Base-by-base conservation (phyloP, 1,140 invertebrate species). In the Sycobia sp. region DNA sequence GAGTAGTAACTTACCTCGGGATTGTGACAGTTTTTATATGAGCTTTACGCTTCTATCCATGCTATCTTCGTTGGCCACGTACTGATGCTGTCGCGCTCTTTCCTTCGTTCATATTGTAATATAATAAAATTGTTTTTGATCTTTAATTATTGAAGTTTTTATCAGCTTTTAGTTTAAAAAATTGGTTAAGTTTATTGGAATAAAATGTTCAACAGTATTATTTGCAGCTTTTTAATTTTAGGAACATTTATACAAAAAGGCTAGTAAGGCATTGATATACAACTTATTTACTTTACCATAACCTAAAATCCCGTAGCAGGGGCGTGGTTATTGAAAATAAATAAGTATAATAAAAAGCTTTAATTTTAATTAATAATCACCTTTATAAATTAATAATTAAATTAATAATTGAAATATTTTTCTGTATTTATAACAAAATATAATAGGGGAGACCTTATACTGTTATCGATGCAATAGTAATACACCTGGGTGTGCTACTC, bases 381-480 rank as follows among this genome's bases (percentile, higher is more conserved):
- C 20, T 16, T 16, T 32, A 16, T 16, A 4, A 7, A 7, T 16
- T 10, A 27, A 16, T 29, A 9, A 20, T 34, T 20, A n/a, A n/a
- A n/a, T 7, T 36, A 49, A 32, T 50, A 32, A 20, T 20, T 22
- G 9, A 34, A 25, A 39, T 23, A 14, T 3, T 2, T 27, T 18
- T 14, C 4, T 25, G 5, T 49, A 49, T 16, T 29, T n/a, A 49
- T 49, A 11, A 16, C 14, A 16, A 49, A 16, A 14, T 23, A 4
- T 36, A 13, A 36, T 22, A 64, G 63, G 63, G 14, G 43, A 59
- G n/a, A 34, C 63, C 13, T 44, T 93, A 67, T 91, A 90, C 84
- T 97, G 94, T 76, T 96, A 96, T 73, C 87, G 90, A 75, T 97
- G 94, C 79, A 91, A 92, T 16, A 91, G 92, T 32, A 94, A 91